Evolutionary conservation across 2,113 vertebrate species (phyloP).

Genomic region (Asarcornis scutulata): DNA sequence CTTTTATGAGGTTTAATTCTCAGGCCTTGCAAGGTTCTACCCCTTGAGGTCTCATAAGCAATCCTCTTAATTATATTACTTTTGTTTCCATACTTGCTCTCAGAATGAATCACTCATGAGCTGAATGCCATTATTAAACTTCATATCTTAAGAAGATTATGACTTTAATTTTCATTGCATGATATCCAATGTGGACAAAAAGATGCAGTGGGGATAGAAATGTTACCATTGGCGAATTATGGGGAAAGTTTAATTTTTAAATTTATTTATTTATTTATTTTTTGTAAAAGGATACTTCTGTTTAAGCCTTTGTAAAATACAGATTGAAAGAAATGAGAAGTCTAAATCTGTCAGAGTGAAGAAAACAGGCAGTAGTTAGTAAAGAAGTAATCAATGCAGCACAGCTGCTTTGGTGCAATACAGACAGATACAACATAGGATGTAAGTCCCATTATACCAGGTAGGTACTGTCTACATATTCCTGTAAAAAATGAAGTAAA

Average conservation of each 20-base stretch:
- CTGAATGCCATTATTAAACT: not conserved
- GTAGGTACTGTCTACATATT: not conserved
- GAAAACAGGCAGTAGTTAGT: not conserved
- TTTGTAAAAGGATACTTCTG: not conserved
- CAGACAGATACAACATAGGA: not conserved
- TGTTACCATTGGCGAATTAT: not conserved
- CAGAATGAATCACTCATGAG: not conserved
- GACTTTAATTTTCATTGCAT: not conserved
- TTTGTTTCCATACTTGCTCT: constrained; percentile 45
- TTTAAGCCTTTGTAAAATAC: not conserved
- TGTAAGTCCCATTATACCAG: not conserved
- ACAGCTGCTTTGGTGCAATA: not conserved
- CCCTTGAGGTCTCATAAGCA: constrained; percentile 27
- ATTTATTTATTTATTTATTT: too few species aligned
- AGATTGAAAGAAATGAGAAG: not conserved
- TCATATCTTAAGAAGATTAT: constrained; percentile 7
- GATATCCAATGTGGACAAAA: not conserved
- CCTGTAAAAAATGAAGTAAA: not conserved
- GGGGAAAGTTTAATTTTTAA: not conserved
- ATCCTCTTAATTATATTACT: constrained; percentile 35
- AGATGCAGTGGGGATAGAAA: not conserved
- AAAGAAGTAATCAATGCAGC: not conserved
- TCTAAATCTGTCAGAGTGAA: not conserved
- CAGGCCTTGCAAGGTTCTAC: not conserved
- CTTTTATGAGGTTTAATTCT: not conserved